These are phyloP conservation scores for Xestia c-nigrum DNA, from an alignment of 2,888 invertebrate genomes.

Conservation along the genomic window DNA sequence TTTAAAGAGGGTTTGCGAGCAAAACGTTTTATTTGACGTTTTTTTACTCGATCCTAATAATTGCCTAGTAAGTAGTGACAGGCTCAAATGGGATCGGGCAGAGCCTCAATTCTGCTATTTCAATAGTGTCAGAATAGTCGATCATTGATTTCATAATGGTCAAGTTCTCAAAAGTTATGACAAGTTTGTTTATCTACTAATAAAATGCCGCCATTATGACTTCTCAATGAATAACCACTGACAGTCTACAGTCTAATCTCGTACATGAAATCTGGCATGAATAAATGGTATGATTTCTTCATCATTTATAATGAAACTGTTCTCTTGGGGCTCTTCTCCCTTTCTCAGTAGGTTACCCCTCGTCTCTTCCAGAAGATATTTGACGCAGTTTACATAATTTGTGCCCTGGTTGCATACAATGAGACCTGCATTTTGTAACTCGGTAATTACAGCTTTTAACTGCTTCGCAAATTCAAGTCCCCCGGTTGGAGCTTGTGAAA, in stretches of 20 bases:
- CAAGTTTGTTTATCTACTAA: no score
- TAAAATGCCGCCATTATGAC: no score
- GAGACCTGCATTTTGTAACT: background rate
- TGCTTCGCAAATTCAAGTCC: background rate
- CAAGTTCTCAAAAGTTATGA: no score
- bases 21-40: background rate
- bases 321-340: background rate
- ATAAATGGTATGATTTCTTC: background rate
- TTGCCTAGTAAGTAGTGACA: no score
- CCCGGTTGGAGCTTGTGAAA: constrained; percentile 7
- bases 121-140: no score
- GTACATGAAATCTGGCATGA: no score
- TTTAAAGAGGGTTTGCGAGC: background rate
- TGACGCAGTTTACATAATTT: background rate
- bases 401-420: constrained; percentile 4
- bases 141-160: no score
- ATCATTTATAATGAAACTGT: background rate
- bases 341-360: background rate
- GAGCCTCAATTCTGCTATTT: no score
- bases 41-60: background rate
- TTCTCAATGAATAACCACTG: no score
- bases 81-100: no score
- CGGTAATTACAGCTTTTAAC: background rate
- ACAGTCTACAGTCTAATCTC: no score
- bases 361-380: constrained; percentile 1